These are phyloP conservation scores for Polylopha cassiicola DNA, from an alignment of 2,888 invertebrate species.

Conservation along the genomic window DNA sequence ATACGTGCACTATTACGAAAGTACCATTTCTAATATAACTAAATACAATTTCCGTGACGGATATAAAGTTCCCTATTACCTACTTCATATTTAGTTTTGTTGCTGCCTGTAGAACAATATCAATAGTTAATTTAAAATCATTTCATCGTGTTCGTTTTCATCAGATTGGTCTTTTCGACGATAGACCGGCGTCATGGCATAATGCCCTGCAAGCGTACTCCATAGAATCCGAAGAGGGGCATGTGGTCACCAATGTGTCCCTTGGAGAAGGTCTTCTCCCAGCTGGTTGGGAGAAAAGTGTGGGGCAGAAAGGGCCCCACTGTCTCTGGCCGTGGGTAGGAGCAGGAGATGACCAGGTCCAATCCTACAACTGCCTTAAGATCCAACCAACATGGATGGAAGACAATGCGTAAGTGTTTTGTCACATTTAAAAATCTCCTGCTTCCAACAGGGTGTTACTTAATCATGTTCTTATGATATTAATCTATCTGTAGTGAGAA, in stretches of 20 bases:
- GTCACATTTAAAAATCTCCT: no score
- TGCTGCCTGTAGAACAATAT: no score
- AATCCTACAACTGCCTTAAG: conserved; percentile 83
- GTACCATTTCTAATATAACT: no score
- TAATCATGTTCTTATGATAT: no score
- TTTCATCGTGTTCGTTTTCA: conserved; percentile 15
- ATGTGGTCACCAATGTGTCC: conserved; percentile 70
- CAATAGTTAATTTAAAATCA: no score
- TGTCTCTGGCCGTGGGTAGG: conserved; percentile 86
- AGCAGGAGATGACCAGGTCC: conserved; percentile 77
- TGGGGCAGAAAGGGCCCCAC: conserved; percentile 58
- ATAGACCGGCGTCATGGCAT: conserved; percentile 58
- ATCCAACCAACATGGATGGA: conserved; percentile 93
- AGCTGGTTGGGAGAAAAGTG: conserved; percentile 74
- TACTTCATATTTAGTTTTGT: no score
- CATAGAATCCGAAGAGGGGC: conserved; percentile 56
- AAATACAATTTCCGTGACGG: no score
- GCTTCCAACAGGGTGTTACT: no score
- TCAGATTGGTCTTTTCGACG: conserved; percentile 65
- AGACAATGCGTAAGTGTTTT: conserved; percentile 65
- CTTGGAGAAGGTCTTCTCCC: conserved; percentile 77
- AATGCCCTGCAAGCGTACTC: conserved; percentile 51
- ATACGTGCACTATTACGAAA: conserved; percentile 11
- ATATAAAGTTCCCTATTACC: no score
- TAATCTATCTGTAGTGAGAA: conserved; percentile 43